Evolutionary conservation across 2,797 vertebrate species (phyloP).

Genomic region (Eutrigla gurnardus): DNA sequence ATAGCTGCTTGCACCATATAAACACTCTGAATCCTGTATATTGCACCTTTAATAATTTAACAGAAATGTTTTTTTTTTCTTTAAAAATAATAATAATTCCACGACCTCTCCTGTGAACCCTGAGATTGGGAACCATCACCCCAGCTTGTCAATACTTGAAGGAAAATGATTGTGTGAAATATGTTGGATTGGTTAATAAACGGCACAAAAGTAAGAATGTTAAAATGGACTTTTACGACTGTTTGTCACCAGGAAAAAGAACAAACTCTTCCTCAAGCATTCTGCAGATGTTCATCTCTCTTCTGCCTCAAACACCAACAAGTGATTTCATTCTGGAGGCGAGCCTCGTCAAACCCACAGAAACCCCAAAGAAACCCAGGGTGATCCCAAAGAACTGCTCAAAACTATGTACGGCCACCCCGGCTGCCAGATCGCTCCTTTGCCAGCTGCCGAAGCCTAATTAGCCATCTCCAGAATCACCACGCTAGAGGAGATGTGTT

Average conservation of each 20-base stretch:
- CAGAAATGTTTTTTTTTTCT: not conserved
- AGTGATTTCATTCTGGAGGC: slow-evolving; percentile 22
- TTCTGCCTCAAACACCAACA: slow-evolving; percentile 27
- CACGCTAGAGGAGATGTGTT: slow-evolving; percentile 78
- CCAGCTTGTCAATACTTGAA: not conserved
- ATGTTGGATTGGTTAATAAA: not conserved
- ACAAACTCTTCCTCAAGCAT: slow-evolving; percentile 15
- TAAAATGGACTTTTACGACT: not conserved
- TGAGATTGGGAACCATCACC: not conserved
- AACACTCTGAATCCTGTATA: not conserved
- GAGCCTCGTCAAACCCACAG: slow-evolving; percentile 37
- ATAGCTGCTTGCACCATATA: not conserved
- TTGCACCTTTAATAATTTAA: not conserved
- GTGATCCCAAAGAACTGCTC: slow-evolving; percentile 37
- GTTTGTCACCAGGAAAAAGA: slow-evolving; percentile 9
- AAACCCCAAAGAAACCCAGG: slow-evolving; percentile 46
- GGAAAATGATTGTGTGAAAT: not conserved
- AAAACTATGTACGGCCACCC: slow-evolving; percentile 61
- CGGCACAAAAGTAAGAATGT: not conserved
- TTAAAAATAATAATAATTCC: not conserved
- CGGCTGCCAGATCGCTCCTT: slow-evolving; percentile 62
- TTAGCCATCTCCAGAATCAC: slow-evolving; percentile 79
- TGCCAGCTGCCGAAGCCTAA: slow-evolving; percentile 80
- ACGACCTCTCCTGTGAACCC: not conserved
- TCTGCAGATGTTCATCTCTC: slow-evolving; percentile 22